Base-by-base conservation (phyloP, 2,797 vertebrate genomes). In the Poecilia gillii region DNA sequence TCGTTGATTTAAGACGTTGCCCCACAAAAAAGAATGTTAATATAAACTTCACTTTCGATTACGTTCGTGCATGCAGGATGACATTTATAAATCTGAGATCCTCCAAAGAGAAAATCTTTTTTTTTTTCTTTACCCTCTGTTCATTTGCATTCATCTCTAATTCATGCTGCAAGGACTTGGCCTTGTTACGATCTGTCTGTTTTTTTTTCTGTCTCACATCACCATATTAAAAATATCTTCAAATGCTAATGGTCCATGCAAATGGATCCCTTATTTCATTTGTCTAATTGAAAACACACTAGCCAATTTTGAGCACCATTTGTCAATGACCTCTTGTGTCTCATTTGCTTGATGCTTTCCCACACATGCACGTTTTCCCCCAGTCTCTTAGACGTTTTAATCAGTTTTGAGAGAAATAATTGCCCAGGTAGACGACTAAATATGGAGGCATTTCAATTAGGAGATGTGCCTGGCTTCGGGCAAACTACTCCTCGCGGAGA, bases 401-500 rank as follows among this genome's bases (percentile, higher is more conserved):
- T 96, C 92, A 94, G 92, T 93, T 95, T 94, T 89, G 87, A 93
- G 93, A 87, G 90, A 81, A 93, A 90, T 95, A 94, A 94, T 94
- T 94, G 90, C 85, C 78, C 90, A 94, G 93, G 93, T 95, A 94
- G 93, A 92, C 66, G 31, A 93, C 95, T 95, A 95, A 94, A 96
- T 94, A 91, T 93, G 93, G 95, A 89, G 89, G 81, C 91, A 91
- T 95, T 95, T 95, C 94, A 95, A 95, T 95, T 94, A 94, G 85
- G 84, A 76, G 80, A 86, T 90, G 84, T 92, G 89, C 90, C 92
- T 89, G 85, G 90, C 94, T 85, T 85, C 83, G 85, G 93, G 94
- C 89, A 87, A 91, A 89, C 87, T 92, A 93, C 92, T 79, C 68
- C 89, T 91, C 83, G 82, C 71, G 77, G 75, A 90, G 88, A 89